Percentiles rank a stretch among this genome's conserved stretches.
phyloP scores from a whole-genome alignment of 2,113 vertebrate genomes.

The Tonatia bakeri region DNA sequence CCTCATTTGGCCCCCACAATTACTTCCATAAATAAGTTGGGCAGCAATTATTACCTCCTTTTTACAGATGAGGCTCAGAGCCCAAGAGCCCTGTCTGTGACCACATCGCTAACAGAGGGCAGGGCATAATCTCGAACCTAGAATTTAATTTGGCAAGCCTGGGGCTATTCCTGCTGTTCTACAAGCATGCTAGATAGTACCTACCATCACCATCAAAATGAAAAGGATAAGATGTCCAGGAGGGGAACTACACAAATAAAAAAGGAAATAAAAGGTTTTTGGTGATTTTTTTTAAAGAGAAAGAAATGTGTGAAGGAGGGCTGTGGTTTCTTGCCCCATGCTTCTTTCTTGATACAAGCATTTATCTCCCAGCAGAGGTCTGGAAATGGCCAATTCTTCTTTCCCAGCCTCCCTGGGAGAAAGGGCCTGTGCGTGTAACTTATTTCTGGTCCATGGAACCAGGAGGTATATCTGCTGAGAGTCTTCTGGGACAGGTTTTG shows the following conservation, averaged over 20 bases:
- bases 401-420: neutral
- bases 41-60: slow-evolving; percentile 1
- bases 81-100: neutral
- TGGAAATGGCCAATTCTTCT: neutral
- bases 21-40: slow-evolving; percentile 17
- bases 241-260: neutral
- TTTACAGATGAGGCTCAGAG: neutral
- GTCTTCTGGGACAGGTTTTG: neutral
- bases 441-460: neutral
- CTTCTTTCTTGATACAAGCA: neutral
- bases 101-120: neutral
- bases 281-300: neutral
- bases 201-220: neutral
- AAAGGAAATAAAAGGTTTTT: neutral
- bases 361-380: neutral
- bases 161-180: neutral
- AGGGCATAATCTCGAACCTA: neutral
- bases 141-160: neutral
- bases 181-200: neutral
- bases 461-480: neutral
- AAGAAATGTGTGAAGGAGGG: neutral
- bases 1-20: slow-evolving; percentile 11
- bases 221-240: neutral
- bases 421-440: neutral
- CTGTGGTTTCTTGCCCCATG: neutral